phyloP scores from a whole-genome alignment of 2,888 invertebrate genomes.

The Zelleria hepariella region DNA sequence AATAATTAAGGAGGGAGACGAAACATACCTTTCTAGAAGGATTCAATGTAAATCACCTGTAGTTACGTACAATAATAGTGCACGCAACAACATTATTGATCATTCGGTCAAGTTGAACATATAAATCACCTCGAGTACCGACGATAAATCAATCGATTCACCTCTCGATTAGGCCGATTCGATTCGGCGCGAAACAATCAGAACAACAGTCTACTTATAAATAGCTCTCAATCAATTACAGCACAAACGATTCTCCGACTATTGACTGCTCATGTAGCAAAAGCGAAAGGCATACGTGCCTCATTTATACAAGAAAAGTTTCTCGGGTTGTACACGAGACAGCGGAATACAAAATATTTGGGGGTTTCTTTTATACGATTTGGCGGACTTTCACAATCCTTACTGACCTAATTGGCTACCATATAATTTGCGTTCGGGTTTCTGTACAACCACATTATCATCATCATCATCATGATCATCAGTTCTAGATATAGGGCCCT shows the following conservation, averaged over 20 bases:
- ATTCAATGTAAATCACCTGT: background rate
- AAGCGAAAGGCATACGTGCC: background rate
- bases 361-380: too few species aligned
- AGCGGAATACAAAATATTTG: too few species aligned
- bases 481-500: too few species aligned
- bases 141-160: conserved; percentile 57
- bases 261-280: background rate
- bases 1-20: background rate
- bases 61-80: background rate
- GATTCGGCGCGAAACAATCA: conserved; percentile 28
- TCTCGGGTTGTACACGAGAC: too few species aligned
- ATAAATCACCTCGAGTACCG: conserved; percentile 52
- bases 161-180: conserved; percentile 44
- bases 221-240: conserved; percentile 36
- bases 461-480: too few species aligned
- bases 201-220: conserved; percentile 29
- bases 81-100: conserved; percentile 24
- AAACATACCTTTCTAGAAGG: too few species aligned
- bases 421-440: too few species aligned
- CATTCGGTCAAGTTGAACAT: conserved; percentile 36
- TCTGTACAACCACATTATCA: too few species aligned
- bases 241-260: background rate
- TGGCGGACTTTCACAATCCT: too few species aligned
- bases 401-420: too few species aligned
- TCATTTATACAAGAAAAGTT: too few species aligned